These are phyloP conservation scores for Callocephalon fimbriatum DNA, from an alignment of 2,113 vertebrate species.

Conservation along the genomic window DNA sequence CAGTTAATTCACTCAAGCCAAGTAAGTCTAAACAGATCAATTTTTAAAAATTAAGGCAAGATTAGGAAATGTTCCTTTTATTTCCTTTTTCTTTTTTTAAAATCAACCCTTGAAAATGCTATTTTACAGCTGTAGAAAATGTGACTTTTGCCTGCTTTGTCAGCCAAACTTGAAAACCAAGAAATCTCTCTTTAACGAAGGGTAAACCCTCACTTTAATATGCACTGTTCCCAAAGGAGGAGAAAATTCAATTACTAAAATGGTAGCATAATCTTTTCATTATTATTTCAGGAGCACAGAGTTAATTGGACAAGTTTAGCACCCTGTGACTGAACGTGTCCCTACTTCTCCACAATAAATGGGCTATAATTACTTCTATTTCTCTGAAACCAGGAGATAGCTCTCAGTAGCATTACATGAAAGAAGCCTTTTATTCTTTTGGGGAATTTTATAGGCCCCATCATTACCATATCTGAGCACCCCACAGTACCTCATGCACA, in stretches of 20 bases:
- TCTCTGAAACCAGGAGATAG: not conserved
- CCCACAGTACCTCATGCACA: not conserved
- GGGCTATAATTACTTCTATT: not conserved
- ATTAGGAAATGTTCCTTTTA: not conserved
- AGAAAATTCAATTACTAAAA: slow-evolving; percentile 40
- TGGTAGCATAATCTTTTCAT: not conserved
- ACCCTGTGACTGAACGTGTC: not conserved
- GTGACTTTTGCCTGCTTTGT: not conserved
- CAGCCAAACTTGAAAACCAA: not conserved
- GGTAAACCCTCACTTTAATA: not conserved
- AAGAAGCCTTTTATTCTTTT: not conserved
- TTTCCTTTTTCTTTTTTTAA: not conserved
- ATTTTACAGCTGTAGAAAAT: slow-evolving; percentile 13
- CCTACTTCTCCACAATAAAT: not conserved
- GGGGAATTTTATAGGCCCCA: not conserved
- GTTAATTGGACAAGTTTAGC: slow-evolving; percentile 38
- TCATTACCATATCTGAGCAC: not conserved
- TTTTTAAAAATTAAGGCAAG: not conserved
- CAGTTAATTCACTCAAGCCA: not conserved
- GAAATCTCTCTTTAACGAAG: not conserved
- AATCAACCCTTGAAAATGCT: not conserved
- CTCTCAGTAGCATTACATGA: not conserved
- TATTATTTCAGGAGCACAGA: slow-evolving; percentile 25
- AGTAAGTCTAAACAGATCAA: not conserved
- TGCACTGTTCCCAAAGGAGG: not conserved